Conservation (phyloP, 2,888 invertebrate species). For the Drosophila meridionalis region DNA sequence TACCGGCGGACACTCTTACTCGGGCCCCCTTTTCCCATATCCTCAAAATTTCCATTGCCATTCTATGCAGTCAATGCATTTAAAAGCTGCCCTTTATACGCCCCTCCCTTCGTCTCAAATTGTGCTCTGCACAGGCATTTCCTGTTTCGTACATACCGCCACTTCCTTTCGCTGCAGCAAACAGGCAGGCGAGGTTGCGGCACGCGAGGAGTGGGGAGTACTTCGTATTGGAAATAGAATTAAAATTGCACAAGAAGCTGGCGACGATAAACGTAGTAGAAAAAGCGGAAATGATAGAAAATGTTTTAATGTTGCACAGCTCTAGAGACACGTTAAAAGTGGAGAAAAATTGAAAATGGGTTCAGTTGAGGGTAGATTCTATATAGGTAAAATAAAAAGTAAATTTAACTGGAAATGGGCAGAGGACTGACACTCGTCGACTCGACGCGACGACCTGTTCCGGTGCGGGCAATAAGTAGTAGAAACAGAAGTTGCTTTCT, state of each 20-base stretch:
- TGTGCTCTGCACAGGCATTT: constrained; percentile 46
- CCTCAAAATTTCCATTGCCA: constrained; percentile 58
- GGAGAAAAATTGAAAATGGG: neutral
- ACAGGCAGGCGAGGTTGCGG: no score
- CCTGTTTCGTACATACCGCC: constrained; percentile 74
- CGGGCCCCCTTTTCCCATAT: neutral
- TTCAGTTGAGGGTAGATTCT: neutral
- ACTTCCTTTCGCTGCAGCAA: constrained; percentile 59
- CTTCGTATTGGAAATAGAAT: constrained; percentile 67
- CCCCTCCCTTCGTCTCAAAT: constrained; percentile 2
- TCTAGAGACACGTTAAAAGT: neutral
- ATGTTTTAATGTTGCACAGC: constrained; percentile 73
- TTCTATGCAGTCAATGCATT: constrained; percentile 55
- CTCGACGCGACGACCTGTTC: neutral
- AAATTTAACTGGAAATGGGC: constrained; percentile 1
- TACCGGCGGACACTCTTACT: neutral
- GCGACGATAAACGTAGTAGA: constrained; percentile 54
- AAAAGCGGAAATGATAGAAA: constrained; percentile 76
- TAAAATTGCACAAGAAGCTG: constrained; percentile 70
- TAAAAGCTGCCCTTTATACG: constrained; percentile 5
- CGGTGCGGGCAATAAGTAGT: constrained; percentile 32
- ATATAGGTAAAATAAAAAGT: constrained; percentile 7
- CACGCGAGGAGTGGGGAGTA: neutral
- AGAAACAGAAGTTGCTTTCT: constrained; percentile 21
- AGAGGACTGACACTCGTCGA: neutral